phyloP scores from a whole-genome alignment of 2,888 invertebrate genomes.

The Asteroscopus sphinx region DNA sequence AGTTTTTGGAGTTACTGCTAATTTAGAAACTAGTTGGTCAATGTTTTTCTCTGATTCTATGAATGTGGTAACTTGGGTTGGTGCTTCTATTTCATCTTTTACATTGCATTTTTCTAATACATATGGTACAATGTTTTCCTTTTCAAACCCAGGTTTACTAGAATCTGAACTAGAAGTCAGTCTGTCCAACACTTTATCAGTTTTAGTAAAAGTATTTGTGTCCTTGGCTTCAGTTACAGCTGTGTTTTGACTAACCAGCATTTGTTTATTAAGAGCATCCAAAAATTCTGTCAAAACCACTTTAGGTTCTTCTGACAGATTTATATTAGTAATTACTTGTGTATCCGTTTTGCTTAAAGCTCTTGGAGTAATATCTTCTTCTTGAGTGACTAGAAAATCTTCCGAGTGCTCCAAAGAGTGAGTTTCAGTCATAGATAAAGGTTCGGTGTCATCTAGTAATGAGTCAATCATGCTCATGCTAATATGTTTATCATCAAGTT shows the following conservation, averaged over 20 bases:
- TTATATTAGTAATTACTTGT: conserved; percentile 7
- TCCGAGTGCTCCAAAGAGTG: conserved; percentile 65
- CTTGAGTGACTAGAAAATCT: conserved; percentile 59
- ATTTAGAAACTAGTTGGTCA: neutral
- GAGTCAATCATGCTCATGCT: conserved; percentile 76
- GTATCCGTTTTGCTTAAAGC: conserved; percentile 50
- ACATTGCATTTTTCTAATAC: conserved; percentile 1
- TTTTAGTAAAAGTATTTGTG: conserved; percentile 3
- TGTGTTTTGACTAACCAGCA: conserved; percentile 4
- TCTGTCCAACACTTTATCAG: neutral
- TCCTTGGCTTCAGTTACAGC: conserved; percentile 1
- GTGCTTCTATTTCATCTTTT: conserved; percentile 13
- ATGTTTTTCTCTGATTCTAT: conserved; percentile 22
- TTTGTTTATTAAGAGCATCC: conserved; percentile 16
- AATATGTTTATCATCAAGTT: conserved; percentile 69
- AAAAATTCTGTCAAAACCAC: conserved; percentile 16
- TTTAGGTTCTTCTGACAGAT: conserved; percentile 9
- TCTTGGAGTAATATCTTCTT: conserved; percentile 63
- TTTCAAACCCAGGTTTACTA: neutral
- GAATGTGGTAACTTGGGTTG: conserved; percentile 23
- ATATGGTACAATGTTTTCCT: neutral
- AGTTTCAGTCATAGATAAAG: conserved; percentile 62
- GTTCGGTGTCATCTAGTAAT: conserved; percentile 69
- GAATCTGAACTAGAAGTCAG: neutral
- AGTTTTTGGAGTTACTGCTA: conserved; percentile 1